Evolutionary conservation across 2,113 vertebrate species (phyloP).

Genomic region (Mirounga angustirostris): DNA sequence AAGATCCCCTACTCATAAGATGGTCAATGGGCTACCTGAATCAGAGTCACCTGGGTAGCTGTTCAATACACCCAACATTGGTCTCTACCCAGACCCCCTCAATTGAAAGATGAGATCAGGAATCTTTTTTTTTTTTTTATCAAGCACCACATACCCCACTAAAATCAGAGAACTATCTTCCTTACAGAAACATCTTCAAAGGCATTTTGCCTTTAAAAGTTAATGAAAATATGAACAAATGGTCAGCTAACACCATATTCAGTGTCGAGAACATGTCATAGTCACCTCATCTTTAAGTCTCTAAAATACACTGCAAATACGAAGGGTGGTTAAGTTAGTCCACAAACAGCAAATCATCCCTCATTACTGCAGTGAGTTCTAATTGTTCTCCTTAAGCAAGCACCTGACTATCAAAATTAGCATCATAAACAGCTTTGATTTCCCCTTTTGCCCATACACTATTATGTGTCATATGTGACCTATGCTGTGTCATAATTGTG

Average conservation of each 20-base stretch:
- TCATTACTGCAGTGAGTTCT: neutral
- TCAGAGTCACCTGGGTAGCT: neutral
- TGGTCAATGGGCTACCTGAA: neutral
- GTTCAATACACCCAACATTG: neutral
- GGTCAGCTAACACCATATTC: neutral
- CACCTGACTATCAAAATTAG: slow-evolving; percentile 1
- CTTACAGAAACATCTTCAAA: slow-evolving; percentile 22
- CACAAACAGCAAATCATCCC: neutral
- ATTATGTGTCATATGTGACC: neutral
- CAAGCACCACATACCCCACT: neutral
- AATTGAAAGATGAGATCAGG: neutral
- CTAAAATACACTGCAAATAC: neutral
- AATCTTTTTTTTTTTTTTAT: neutral
- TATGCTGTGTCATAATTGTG: neutral
- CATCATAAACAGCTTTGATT: neutral
- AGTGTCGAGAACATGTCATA: neutral
- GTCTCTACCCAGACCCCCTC: neutral
- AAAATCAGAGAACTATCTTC: neutral
- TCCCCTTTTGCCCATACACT: neutral
- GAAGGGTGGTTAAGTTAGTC: slow-evolving; percentile 19
- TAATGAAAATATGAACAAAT: slow-evolving; percentile 43
- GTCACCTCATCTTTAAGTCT: slow-evolving; percentile 35
- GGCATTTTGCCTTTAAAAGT: neutral
- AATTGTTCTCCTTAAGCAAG: neutral
- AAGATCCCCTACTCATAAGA: neutral